Base-by-base conservation (phyloP, 2,888 invertebrate species). In the Eudemis profundana region DNA sequence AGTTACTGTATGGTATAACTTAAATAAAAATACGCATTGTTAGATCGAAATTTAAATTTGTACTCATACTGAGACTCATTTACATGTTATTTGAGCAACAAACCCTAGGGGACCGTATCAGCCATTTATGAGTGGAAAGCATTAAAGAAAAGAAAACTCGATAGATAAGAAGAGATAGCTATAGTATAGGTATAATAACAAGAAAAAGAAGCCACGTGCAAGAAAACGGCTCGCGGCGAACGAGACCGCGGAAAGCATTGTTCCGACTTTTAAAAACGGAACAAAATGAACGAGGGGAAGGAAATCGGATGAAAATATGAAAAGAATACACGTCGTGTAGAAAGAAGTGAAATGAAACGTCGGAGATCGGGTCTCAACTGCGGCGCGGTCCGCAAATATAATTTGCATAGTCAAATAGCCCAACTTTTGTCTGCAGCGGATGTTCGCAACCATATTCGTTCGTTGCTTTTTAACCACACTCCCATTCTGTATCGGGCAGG, bases 361-460 rank as follows among this genome's bases (percentile, higher is more conserved):
- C 81, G 86, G 86, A 87, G 90, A 91, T 91, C 90, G 89, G 84
- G 86, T 86, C 88, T 84, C 86, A 82, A 82, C 81, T 85, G 85
- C 83, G 63, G 69, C 69, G 86, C 86, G 86, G 92, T 92, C 92
- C 86, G 92, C 92, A 93, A 93, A 93, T 92, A 92, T 92, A 92
- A 93, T 93, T 93, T 93, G 92, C 93, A 93, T 93, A 92, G 90
- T 81, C 92, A 92, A 93, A 90, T 93, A 91, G 90, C 84, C 87
- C 76, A 87, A 92, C 89, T 88, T 90, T 90, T 89, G 92, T 90
- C 89, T 90, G 90, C 86, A 84, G 78, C 90, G 88, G 90, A 89
- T 89, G 89, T 88, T 90, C 86, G 87, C 85, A 86, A 87, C 89
- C 92, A 90, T 90, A 90, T 89, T 88, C 92, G 89, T 86, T 86